Conservation (phyloP, 2,113 vertebrate genomes). For the Cheirogaleus medius region DNA sequence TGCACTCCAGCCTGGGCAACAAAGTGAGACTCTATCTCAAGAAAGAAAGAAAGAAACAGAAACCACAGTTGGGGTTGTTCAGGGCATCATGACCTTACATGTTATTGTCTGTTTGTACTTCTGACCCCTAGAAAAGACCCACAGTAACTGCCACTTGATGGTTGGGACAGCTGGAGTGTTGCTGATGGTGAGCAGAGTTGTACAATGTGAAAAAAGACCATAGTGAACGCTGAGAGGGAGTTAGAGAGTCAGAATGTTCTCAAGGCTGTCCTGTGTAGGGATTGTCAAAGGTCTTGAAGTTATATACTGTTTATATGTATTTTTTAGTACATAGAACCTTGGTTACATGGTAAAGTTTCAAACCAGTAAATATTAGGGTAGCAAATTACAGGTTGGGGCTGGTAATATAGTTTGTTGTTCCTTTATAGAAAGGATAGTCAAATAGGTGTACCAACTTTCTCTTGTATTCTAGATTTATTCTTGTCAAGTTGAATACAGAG, state of each 20-base stretch:
- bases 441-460: not conserved
- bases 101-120: not conserved
- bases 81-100: not conserved
- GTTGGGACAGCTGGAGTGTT: not conserved
- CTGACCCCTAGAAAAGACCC: not conserved
- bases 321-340: not conserved
- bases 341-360: not conserved
- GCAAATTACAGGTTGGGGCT: not conserved
- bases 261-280: not conserved
- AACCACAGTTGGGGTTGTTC: not conserved
- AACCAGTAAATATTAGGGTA: not conserved
- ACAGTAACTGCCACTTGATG: not conserved
- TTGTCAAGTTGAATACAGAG: not conserved
- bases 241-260: not conserved
- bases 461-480: not conserved
- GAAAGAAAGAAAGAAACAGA: too few relatives aligned
- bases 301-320: not conserved
- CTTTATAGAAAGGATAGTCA: not conserved
- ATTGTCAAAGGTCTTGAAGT: not conserved
- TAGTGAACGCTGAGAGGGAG: not conserved
- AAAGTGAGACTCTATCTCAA: too few relatives aligned
- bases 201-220: not conserved
- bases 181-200: not conserved
- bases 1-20: too few relatives aligned
- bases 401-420: not conserved